Evolutionary conservation across 2,797 vertebrate genomes (phyloP).

Genomic region (Pantherophis vulpinus): DNA sequence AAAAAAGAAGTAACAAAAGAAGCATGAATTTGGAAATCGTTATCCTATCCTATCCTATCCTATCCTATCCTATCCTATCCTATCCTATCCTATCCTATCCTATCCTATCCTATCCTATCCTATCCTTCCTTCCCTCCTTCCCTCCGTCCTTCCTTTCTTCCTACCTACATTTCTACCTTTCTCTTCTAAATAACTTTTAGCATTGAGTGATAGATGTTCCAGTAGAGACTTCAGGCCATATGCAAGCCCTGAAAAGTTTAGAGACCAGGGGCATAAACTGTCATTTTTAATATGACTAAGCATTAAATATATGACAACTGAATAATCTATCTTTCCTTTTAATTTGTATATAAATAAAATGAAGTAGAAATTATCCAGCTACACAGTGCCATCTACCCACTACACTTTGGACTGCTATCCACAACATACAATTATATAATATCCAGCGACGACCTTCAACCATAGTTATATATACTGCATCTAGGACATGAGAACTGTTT

Average conservation of each 20-base stretch:
- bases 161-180: not conserved
- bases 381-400: not conserved
- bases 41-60: not conserved
- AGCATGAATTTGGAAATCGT: too few relatives aligned
- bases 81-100: not conserved
- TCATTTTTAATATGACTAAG: not conserved
- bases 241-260: not conserved
- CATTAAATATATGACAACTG: not conserved
- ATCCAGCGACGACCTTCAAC: not conserved
- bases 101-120: too few relatives aligned
- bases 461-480: not conserved
- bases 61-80: too few relatives aligned
- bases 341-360: not conserved
- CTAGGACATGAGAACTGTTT: not conserved
- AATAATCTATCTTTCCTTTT: not conserved
- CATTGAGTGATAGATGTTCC: not conserved
- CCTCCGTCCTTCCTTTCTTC: too few relatives aligned
- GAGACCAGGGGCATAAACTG: not conserved
- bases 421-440: not conserved
- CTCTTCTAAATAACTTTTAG: too few relatives aligned
- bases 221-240: not conserved
- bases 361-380: not conserved
- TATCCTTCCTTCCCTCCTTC: too few relatives aligned
- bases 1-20: constrained; percentile 66
- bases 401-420: not conserved